Conservation (phyloP, 2,888 invertebrate genomes). For the Cryptosula pallasiana region DNA sequence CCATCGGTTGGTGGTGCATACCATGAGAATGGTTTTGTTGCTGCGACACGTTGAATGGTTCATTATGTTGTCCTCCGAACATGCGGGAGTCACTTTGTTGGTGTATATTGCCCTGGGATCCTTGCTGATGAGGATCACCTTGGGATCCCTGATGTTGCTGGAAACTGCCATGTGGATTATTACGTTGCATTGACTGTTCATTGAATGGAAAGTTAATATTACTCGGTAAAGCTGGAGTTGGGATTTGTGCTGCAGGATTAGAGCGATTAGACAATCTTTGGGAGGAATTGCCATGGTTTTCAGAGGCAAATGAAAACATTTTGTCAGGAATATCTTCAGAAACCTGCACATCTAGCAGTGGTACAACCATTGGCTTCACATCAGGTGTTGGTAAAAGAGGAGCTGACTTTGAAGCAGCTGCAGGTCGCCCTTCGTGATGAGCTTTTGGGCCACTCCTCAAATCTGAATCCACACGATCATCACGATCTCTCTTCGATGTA, state of each 20-base stretch:
- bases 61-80: neutral
- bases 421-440: neutral
- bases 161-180: neutral
- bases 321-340: no score
- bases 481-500: no score
- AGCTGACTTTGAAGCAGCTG: neutral
- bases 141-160: neutral
- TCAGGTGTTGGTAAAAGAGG: slow-evolving; percentile 5
- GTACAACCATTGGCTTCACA: neutral
- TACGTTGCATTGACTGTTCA: neutral
- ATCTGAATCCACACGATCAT: neutral
- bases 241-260: neutral
- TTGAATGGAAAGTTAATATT: neutral
- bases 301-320: no score
- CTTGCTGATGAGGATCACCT: neutral
- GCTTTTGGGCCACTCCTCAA: neutral
- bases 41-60: neutral
- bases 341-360: neutral
- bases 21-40: neutral
- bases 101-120: neutral
- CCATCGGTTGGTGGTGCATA: neutral
- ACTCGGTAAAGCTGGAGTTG: neutral
- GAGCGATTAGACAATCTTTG: neutral
- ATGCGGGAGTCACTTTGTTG: no score
- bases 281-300: neutral